Evolutionary conservation across 2,113 vertebrate genomes (phyloP).

Genomic region (Prolemur simus): DNA sequence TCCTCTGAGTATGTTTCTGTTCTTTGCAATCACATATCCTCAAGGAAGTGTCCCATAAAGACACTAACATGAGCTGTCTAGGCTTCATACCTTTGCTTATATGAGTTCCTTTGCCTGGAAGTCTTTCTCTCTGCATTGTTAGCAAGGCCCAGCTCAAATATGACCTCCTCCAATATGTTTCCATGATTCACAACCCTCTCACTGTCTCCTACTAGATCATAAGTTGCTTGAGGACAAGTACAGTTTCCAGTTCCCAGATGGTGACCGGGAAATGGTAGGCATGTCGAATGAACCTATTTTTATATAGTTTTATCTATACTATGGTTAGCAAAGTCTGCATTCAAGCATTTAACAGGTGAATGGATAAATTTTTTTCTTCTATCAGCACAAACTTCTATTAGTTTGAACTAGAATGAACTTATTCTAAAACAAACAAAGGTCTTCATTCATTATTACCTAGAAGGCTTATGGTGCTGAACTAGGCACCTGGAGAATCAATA

Average conservation of each 20-base stretch:
- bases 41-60: neutral
- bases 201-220: neutral
- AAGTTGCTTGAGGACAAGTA: neutral
- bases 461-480: neutral
- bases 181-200: neutral
- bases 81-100: neutral
- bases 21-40: neutral
- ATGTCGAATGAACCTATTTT: neutral
- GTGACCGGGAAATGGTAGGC: neutral
- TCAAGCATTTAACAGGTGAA: neutral
- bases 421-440: conserved; percentile 19
- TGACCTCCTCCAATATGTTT: neutral
- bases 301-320: neutral
- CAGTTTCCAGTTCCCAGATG: neutral
- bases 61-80: neutral
- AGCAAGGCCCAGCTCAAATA: neutral
- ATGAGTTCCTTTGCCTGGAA: neutral
- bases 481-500: neutral
- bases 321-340: neutral
- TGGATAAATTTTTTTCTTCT: neutral
- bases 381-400: neutral
- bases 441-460: neutral
- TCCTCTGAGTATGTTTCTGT: neutral
- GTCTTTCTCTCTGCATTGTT: neutral
- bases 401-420: neutral